Evolutionary conservation across 2,797 vertebrate species (phyloP), one percentile per base, ranked within the genome.

Genomic region (Scolopax bukidnonensis): DNA sequence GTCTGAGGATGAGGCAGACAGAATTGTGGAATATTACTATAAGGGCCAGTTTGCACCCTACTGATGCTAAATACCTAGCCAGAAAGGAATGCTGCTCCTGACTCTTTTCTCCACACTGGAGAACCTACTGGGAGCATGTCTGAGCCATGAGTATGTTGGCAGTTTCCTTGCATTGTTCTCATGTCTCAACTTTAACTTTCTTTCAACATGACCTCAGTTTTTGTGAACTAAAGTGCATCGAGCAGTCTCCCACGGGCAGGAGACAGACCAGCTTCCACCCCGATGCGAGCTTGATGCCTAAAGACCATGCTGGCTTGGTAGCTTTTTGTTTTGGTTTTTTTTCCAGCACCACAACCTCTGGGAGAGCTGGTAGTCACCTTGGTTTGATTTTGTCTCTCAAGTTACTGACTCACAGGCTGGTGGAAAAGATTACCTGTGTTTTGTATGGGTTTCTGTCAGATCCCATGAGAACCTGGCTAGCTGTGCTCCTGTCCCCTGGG

Each of bases 131-230:
- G 80, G 91, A 94, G 88, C 50, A 1, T 77, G 91, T 92, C 71
- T 94, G 88, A 95, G 93, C 91, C 77, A 30, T 85, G 90, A 95
- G 59, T 56, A 23, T 90, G 90, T 75, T 96, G 94, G 93, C 95
- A 95, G 90, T 96, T 97, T 97, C 96, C 94, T 97, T 92, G 88
- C 90, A 93, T 96, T 97, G 96, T 97, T 96, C 94, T 96, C 71
- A 0, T 93, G 94, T 92, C 68, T 95, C 93, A 94, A 71, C 90
- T 97, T 95, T 92, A 94, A 70, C 90, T 97, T 96, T 95, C 91
- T 95, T 94, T 90, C 90, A 74, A 12, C 75, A 45, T 57, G 83
- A 82, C 67, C 90, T 95, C 93, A 80, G 93, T 84, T 82, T 80
- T 84, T 92, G 74, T 87, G 87, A 93, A 48, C 70, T 82, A 2